These are phyloP conservation scores for Nyctibius grandis DNA, from an alignment of 2,797 vertebrate genomes.

Conservation along the genomic window DNA sequence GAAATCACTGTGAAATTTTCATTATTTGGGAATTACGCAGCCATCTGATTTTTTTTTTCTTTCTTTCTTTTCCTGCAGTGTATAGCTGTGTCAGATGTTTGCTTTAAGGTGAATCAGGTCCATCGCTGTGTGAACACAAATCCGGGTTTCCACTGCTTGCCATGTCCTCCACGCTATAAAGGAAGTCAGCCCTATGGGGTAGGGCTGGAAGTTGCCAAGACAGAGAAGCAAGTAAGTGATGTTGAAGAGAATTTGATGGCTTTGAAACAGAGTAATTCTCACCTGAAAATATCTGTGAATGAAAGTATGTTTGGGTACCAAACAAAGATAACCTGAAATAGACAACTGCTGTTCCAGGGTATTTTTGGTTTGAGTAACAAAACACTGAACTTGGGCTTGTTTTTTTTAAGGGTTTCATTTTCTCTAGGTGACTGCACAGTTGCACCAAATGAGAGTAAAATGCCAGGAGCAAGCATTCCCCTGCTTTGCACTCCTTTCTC, in stretches of 20 bases:
- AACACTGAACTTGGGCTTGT: not conserved
- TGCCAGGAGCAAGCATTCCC: not conserved
- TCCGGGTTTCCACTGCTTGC: slow-evolving; percentile 94
- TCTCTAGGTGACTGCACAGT: not conserved
- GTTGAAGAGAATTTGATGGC: not conserved
- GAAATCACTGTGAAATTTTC: not conserved
- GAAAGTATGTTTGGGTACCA: not conserved
- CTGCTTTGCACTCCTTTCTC: not conserved
- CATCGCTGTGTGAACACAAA: slow-evolving; percentile 92
- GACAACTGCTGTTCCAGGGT: not conserved
- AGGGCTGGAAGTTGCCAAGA: slow-evolving; percentile 87
- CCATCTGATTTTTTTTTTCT: not conserved
- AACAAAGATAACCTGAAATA: not conserved
- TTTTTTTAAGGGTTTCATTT: not conserved
- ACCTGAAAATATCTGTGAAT: not conserved
- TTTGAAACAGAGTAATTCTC: not conserved
- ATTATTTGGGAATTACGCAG: not conserved
- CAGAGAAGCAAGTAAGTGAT: slow-evolving; percentile 87
- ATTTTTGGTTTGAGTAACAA: not conserved
- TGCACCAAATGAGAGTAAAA: not conserved
- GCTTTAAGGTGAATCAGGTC: slow-evolving; percentile 83
- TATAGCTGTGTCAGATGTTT: slow-evolving; percentile 88
- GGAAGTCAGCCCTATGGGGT: slow-evolving; percentile 92
- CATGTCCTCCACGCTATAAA: slow-evolving; percentile 93
- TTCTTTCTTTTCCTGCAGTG: slow-evolving; percentile 77